Evolutionary conservation across 2,797 vertebrate species (phyloP).

Genomic region (Dendrocincla fuliginosa): DNA sequence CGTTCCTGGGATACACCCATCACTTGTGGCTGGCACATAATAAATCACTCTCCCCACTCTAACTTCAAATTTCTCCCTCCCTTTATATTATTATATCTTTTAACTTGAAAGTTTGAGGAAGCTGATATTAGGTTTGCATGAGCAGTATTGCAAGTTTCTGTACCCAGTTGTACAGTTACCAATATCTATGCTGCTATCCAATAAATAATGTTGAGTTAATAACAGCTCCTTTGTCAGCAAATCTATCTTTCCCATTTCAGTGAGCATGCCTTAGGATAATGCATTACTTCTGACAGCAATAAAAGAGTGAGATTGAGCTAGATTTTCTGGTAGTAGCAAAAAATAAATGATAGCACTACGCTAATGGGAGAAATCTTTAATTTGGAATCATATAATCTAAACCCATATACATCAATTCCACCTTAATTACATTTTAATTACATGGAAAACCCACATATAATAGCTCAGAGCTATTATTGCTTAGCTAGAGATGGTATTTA

Average conservation of each 20-base stretch:
- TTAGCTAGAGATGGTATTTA: conserved; percentile 2
- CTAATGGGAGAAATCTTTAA: conserved; percentile 1
- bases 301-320: not conserved
- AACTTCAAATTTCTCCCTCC: not conserved
- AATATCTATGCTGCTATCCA: not conserved
- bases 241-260: not conserved
- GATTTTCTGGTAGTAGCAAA: not conserved
- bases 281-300: not conserved
- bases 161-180: not conserved
- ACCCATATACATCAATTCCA: not conserved
- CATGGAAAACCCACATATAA: not conserved
- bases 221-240: not conserved
- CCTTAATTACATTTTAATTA: conserved; percentile 30
- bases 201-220: not conserved
- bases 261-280: not conserved
- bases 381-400: not conserved
- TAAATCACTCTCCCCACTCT: not conserved
- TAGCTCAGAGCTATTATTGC: not conserved
- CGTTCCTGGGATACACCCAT: not conserved
- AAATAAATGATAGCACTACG: not conserved
- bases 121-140: not conserved
- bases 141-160: not conserved
- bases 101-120: not conserved
- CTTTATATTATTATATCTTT: not conserved
- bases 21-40: not conserved